Percentiles rank a stretch among this genome's conserved stretches.
phyloP scores from a whole-genome alignment of 2,113 vertebrate species.

The Glaucidium brasilianum region DNA sequence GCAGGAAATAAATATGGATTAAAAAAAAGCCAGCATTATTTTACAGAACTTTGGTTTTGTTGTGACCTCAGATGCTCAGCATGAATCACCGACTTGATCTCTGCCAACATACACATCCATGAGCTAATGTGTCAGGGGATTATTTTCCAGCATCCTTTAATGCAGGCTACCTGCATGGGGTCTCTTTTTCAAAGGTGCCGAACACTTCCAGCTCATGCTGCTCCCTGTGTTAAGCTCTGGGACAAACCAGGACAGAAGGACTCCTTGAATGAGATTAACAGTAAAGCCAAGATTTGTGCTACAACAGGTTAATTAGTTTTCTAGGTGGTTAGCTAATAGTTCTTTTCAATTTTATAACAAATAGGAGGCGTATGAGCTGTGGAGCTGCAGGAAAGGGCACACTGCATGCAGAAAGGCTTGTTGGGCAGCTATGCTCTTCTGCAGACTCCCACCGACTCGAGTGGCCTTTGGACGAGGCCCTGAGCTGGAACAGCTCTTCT shows the following conservation, averaged over 20 bases:
- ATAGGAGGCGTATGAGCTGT: neutral
- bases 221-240: neutral
- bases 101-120: conserved; percentile 17
- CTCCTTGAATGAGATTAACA: conserved; percentile 36
- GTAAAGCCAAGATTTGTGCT: conserved; percentile 17
- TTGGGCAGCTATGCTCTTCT: neutral
- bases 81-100: neutral
- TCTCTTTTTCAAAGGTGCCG: conserved; percentile 16
- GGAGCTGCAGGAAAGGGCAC: neutral
- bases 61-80: conserved; percentile 19
- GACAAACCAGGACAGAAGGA: conserved; percentile 12
- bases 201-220: neutral
- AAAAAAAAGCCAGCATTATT: neutral
- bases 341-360: neutral
- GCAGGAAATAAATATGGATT: conserved; percentile 36
- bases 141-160: conserved; percentile 33
- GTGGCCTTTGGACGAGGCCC: neutral
- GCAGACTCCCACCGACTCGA: neutral
- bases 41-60: conserved; percentile 12
- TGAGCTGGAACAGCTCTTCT: neutral
- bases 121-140: conserved; percentile 31
- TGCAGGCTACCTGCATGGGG: neutral
- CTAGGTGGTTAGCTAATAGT: neutral
- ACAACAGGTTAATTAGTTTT: conserved; percentile 43
- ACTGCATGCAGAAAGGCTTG: accelerated